Evolutionary conservation across 2,888 invertebrate species (phyloP).

Genomic region (Megamerina dolium): DNA sequence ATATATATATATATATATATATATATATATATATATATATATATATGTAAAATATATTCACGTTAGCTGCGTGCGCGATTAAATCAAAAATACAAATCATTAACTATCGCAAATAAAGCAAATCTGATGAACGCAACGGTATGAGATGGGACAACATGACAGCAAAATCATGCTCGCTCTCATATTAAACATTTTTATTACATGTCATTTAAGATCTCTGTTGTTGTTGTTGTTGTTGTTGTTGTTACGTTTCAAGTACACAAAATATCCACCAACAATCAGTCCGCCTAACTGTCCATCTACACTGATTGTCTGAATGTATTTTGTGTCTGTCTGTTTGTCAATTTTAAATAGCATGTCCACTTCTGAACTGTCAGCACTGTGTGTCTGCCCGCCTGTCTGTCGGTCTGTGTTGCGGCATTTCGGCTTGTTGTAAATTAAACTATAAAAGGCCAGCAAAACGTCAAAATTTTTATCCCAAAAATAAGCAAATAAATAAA

Average conservation of each 20-base stretch:
- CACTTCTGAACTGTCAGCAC: constrained; percentile 1
- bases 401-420: not conserved
- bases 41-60: not conserved
- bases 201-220: constrained; percentile 4
- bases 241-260: not conserved
- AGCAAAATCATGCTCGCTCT: not conserved
- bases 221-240: not conserved
- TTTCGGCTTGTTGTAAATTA: constrained; percentile 17
- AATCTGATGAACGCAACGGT: too few relatives aligned
- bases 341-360: constrained; percentile 7
- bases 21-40: not conserved
- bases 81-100: not conserved
- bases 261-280: too few relatives aligned
- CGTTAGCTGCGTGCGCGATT: not conserved
- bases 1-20: too few relatives aligned
- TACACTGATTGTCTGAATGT: too few relatives aligned
- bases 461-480: constrained; percentile 9
- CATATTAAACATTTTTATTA: constrained; percentile 13
- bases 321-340: too few relatives aligned
- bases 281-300: too few relatives aligned
- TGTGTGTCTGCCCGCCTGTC: too few relatives aligned
- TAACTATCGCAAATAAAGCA: not conserved
- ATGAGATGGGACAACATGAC: too few relatives aligned
- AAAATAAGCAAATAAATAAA: not conserved
- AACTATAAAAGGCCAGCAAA: constrained; percentile 17